Conservation (phyloP, 2,113 vertebrate species). For the Aleadryas rufinucha region DNA sequence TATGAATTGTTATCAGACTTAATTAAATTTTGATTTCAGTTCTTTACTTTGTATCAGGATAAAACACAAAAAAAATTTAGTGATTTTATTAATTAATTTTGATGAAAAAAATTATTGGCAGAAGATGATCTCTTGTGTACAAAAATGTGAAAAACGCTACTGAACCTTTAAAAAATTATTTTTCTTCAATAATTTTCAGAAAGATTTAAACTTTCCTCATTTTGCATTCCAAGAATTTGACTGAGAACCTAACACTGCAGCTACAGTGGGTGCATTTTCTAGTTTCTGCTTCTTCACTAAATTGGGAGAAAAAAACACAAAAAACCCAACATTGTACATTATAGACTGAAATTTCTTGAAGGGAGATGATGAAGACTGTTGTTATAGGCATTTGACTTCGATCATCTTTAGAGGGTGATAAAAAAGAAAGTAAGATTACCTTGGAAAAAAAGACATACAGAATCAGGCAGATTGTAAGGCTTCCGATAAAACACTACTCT, state of each 20-base stretch:
- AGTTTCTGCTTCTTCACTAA: not conserved
- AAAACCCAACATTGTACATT: accelerated
- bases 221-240: not conserved
- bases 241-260: not conserved
- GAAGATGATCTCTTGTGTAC: not conserved
- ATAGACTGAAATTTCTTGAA: not conserved
- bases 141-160: not conserved
- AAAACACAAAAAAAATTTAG: not conserved
- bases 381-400: not conserved
- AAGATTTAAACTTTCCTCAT: not conserved
- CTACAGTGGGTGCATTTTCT: not conserved
- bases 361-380: not conserved
- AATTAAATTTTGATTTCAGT: not conserved
- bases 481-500: not conserved
- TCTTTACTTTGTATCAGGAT: not conserved
- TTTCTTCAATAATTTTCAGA: not conserved
- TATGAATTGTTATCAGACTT: not conserved
- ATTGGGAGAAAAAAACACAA: accelerated
- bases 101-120: not conserved
- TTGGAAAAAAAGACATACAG: constrained; percentile 1
- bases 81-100: not conserved
- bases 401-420: not conserved
- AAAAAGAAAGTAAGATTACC: not conserved
- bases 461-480: not conserved
- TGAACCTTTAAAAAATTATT: not conserved